Evolutionary conservation across 1,140 invertebrate species (phyloP).

Genomic region (Galendromus occidentalis): DNA sequence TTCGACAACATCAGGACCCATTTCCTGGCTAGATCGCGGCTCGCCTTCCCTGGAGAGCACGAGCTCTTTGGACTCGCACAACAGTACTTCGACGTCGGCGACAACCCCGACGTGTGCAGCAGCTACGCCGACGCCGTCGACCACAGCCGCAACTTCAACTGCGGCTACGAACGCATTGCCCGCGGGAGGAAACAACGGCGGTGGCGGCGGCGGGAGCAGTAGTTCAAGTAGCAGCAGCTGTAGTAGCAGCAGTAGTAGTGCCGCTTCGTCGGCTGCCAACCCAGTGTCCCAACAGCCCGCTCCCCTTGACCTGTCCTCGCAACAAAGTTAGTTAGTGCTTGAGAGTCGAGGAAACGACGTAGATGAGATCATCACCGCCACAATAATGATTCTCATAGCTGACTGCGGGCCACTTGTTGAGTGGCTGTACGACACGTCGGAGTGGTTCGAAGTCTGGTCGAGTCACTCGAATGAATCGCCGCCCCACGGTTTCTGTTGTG

Average conservation of each 20-base stretch:
- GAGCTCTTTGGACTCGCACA: slow-evolving; percentile 5
- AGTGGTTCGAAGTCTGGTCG: too few species aligned
- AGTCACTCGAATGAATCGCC: too few species aligned
- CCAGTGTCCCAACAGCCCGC: neutral
- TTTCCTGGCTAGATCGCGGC: neutral
- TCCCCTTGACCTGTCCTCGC: slow-evolving; percentile 2
- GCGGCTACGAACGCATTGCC: too few species aligned
- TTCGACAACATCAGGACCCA: neutral
- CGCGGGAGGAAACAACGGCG: too few species aligned
- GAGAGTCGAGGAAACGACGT: too few species aligned
- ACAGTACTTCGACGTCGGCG: neutral
- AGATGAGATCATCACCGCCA: too few species aligned
- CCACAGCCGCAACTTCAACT: neutral
- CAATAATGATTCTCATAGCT: too few species aligned
- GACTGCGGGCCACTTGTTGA: too few species aligned
- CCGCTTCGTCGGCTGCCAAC: neutral
- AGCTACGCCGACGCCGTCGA: neutral
- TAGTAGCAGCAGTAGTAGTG: neutral
- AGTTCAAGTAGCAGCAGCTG: neutral
- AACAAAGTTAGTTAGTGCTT: slow-evolving; percentile 3
- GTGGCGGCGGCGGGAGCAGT: neutral
- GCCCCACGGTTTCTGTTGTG: too few species aligned
- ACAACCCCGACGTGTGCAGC: neutral
- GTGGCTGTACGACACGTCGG: too few species aligned
- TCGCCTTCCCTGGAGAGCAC: neutral